phyloP scores from a whole-genome alignment of 2,797 vertebrate genomes.

The Danio aesculapii region DNA sequence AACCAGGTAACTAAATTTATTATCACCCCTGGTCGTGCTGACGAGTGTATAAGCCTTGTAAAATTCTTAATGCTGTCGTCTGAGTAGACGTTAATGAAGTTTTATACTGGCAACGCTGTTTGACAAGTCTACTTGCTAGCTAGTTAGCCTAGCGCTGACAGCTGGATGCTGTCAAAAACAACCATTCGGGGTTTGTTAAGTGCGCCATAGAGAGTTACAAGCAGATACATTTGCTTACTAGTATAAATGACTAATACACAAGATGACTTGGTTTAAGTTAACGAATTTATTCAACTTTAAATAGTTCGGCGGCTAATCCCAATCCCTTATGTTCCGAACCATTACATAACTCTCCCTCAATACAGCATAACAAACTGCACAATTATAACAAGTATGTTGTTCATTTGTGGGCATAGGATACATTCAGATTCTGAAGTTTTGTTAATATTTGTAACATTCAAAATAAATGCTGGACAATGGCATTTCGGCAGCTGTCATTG shows the following conservation, averaged over 20 bases:
- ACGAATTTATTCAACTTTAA: neutral
- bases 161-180: constrained; percentile 38
- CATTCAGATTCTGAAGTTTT: neutral
- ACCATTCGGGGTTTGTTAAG: neutral
- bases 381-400: neutral
- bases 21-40: neutral
- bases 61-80: neutral
- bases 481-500: constrained; percentile 14
- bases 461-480: neutral
- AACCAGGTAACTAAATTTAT: constrained; percentile 14
- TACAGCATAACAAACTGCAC: neutral
- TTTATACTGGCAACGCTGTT: neutral
- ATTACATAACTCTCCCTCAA: neutral
- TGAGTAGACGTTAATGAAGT: neutral
- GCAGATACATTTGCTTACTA: neutral
- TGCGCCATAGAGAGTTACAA: neutral
- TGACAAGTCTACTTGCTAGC: constrained; percentile 29
- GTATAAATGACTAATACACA: neutral
- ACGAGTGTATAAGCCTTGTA: neutral
- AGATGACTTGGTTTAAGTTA: neutral
- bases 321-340: neutral
- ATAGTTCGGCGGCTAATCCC: neutral
- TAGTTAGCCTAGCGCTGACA: constrained; percentile 41
- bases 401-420: neutral
- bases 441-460: neutral